Evolutionary conservation across 2,888 invertebrate species (phyloP), one percentile per base, ranked within the genome.

Genomic region (Opisthograptis luteolata): DNA sequence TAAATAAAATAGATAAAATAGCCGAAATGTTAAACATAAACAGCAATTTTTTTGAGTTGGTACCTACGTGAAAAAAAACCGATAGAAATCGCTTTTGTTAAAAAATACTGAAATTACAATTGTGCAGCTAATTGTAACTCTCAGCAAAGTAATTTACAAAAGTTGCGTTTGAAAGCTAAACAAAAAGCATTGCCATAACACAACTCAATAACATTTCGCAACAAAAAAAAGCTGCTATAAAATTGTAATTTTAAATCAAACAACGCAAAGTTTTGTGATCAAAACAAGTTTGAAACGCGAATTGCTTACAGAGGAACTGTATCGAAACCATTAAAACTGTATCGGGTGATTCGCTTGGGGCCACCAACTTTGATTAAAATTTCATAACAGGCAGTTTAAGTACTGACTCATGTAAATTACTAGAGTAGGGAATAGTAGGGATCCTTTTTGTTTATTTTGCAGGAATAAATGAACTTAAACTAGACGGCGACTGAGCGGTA

Each of bases 331-430:
- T 67, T 64, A 49, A 60, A 68, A 68, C 53, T 58, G 58, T 66
- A 60, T 64, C 62, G 60, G 53, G 35, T 65, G 66, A 85, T 83
- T 76, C 84, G 67, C 84, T 68, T 66, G 80, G 81, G 85, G 77
- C 72, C 73, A 68, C 70, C 70, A 82, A 85, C 78, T 86, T 87
- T 87, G 87, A 87, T 88, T 88, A 87, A 86, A 87, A 84, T 87
- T 88, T 86, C 84, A 87, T 81, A 83, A 80, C 78, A 75, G 70
- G 70, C 66, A 72, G 80, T 76, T 79, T 79, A 82, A 37, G 25
- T 27, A 44, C 44, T n/a, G 24, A 25, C 22, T 50, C 44, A 35
- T 40, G 50, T 36, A 64, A 51, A 68, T 63, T 51, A 57, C 51
- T 55, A 57, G 65, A 67, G 59, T 60, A 60, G 61, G 19, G 10